Base-by-base conservation (phyloP, 2,113 vertebrate genomes). In the Cheirogaleus medius region DNA sequence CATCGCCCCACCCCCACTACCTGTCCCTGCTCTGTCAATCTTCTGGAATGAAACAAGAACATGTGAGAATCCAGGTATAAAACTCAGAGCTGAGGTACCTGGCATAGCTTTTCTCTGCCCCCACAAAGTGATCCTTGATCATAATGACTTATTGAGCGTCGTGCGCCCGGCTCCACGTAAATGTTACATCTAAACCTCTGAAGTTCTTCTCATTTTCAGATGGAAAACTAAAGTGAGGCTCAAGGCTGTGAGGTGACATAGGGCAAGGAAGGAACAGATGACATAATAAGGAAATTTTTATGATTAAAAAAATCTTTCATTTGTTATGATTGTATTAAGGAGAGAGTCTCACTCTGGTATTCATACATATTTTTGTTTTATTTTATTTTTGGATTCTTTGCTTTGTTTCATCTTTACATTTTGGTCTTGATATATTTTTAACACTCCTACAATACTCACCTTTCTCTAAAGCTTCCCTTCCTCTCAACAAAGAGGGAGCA, bases 1-100 rank as follows among this genome's bases (percentile, higher is more conserved):
- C 15, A 12, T 42, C 47, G 4, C 0, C 27, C 3, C 1, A 0
- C 6, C 25, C 8, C 64, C 4, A 14, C 49, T 5, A 5, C 54
- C n/a, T n/a, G 14, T 6, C 15, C 42, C 27, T 11, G 6, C 20
- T 23, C 47, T 6, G 25, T 20, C 47, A 25, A 29, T 91, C 7
- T 17, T 88, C n/a, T 56, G 89, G 78, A 76, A 44, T 8, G 39
- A 89, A 82, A 49, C n/a, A 27, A 58, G 58, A 10, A 9, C 21
- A 3, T 2, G 1, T 8, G 37, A 87, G 17, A 96, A 21, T 52
- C 49, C 21, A 4, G 21, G 8, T 9, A 69, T 21, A 14, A 39
- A 5, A 29, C 66, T 0, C 10, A 58, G 49, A 23, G n/a, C 66
- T 37, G 15, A 93, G 58, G 13, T 44, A 32, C 8, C 29, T 34